Base-by-base conservation (phyloP, 2,797 vertebrate species). In the Sorex maritimensis region DNA sequence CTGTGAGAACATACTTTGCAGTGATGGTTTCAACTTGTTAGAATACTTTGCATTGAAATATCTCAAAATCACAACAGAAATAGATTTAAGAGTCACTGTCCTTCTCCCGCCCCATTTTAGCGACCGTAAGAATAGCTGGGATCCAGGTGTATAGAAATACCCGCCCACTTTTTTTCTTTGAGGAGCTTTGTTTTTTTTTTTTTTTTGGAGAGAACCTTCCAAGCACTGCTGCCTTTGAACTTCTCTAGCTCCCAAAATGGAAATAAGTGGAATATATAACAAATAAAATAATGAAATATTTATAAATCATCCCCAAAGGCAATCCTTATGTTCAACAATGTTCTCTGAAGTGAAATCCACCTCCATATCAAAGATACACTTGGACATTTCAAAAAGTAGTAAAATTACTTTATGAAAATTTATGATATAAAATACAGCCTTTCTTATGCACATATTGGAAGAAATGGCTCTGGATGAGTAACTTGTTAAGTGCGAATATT, bases 331-430 rank as follows among this genome's bases (percentile, higher is more conserved):
- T 30, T 61, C 23, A 63, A 68, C 4, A 11, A 41, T 19, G 1
- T 86, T 86, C 78, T 89, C 19, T n/a, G 38, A 92, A 92, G 23
- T 49, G 74, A 94, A 81, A 12, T 49, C 44, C 83, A 75, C 72
- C 77, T 78, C 10, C 52, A 17, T 17, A 0, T 61, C 58, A 52
- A 46, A 61, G 23, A 80, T 9, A 68, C 4, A 81, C 49, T 89
- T 58, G 14, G 75, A 61, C 67, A 41, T 79, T 82, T 79, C 10
- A 58, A 2, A 63, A 71, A 23, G 6, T 61, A 19, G 11, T 75
- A 74, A 19, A 12, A 23, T 89, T 38, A 78, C n/a, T 1, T 86
- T 78, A 26, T 21, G 30, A 1, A 67, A 26, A 72, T 91, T 88
- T 19, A 41, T 71, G n/a, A 38, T 79, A 71, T 55, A 23, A 77